Evolutionary conservation across 2,888 invertebrate genomes (phyloP).

Genomic region (Monopis laevigella): DNA sequence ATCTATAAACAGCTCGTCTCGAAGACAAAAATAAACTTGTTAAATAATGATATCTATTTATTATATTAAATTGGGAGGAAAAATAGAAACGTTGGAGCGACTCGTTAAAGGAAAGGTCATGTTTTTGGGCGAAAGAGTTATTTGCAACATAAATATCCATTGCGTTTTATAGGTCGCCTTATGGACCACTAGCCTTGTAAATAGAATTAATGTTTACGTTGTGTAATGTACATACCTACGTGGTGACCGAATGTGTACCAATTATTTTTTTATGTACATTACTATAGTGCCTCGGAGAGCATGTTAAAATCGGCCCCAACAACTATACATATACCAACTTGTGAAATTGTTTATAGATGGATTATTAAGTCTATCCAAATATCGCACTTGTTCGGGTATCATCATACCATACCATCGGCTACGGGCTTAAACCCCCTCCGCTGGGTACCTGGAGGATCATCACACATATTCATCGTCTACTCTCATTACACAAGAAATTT

Average conservation of each 20-base stretch:
- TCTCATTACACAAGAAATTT: too few species aligned
- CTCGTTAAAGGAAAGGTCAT: not conserved
- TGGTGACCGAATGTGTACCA: not conserved
- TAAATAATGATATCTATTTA: not conserved
- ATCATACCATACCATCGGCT: too few species aligned
- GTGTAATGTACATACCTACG: not conserved
- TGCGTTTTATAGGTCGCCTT: not conserved
- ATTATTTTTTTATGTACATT: not conserved
- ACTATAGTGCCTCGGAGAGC: too few species aligned
- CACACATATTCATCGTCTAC: too few species aligned
- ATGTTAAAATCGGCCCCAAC: too few species aligned
- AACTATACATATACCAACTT: too few species aligned
- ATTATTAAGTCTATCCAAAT: not conserved
- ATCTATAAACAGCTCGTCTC: too few species aligned
- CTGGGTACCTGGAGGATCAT: too few species aligned
- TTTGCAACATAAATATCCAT: not conserved
- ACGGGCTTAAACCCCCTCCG: too few species aligned
- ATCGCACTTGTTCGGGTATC: not conserved
- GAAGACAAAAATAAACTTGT: too few species aligned
- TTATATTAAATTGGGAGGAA: not conserved
- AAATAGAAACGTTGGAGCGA: not conserved
- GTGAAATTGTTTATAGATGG: too few species aligned
- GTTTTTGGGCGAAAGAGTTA: not conserved
- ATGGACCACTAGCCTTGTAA: not conserved
- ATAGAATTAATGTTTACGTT: not conserved